Evolutionary conservation across 1,140 invertebrate species (phyloP).

Genomic region (Drosophila suzukii): DNA sequence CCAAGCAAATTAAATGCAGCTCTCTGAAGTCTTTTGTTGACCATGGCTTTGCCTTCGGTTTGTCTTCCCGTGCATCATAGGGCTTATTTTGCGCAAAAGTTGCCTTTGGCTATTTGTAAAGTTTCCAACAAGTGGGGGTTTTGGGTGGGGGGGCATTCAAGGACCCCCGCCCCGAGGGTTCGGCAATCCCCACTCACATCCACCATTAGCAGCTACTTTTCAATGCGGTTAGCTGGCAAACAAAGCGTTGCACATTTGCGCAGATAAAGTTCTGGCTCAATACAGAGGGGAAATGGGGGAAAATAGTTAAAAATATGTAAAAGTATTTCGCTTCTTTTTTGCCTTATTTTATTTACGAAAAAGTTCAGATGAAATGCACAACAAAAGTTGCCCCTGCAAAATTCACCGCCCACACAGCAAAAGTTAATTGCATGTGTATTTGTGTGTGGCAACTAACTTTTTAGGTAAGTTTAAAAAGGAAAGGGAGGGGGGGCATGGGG

Average conservation of each 20-base stretch:
- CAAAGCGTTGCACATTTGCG: slow-evolving; percentile 81
- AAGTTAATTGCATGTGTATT: slow-evolving; percentile 76
- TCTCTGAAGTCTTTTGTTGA: slow-evolving; percentile 11
- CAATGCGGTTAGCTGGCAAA: slow-evolving; percentile 80
- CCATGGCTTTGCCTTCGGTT: slow-evolving; percentile 37
- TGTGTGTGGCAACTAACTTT: slow-evolving; percentile 66
- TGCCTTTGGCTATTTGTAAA: slow-evolving; percentile 78
- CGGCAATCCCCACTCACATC: slow-evolving; percentile 51
- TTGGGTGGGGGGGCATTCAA: neutral
- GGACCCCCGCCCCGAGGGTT: neutral
- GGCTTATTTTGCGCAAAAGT: slow-evolving; percentile 76
- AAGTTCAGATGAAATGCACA: slow-evolving; percentile 78
- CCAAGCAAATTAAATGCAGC: slow-evolving; percentile 36
- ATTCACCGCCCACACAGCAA: slow-evolving; percentile 61
- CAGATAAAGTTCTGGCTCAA: slow-evolving; percentile 78
- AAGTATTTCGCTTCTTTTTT: slow-evolving; percentile 64
- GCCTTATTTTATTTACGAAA: slow-evolving; percentile 71
- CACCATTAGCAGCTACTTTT: slow-evolving; percentile 82
- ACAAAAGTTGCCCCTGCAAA: slow-evolving; percentile 76
- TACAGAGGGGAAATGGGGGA: slow-evolving; percentile 10
- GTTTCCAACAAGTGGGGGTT: slow-evolving; percentile 63
- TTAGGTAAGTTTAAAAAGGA: slow-evolving; percentile 73
- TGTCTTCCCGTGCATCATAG: slow-evolving; percentile 59
- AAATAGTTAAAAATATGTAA: slow-evolving; percentile 80
- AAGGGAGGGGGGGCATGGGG: slow-evolving; percentile 14